A percentile compares a stretch with the other conserved stretches of the same genome.
Evolutionary conservation across 2,113 vertebrate genomes (phyloP).

Genomic region (Peucedramus taeniatus): DNA sequence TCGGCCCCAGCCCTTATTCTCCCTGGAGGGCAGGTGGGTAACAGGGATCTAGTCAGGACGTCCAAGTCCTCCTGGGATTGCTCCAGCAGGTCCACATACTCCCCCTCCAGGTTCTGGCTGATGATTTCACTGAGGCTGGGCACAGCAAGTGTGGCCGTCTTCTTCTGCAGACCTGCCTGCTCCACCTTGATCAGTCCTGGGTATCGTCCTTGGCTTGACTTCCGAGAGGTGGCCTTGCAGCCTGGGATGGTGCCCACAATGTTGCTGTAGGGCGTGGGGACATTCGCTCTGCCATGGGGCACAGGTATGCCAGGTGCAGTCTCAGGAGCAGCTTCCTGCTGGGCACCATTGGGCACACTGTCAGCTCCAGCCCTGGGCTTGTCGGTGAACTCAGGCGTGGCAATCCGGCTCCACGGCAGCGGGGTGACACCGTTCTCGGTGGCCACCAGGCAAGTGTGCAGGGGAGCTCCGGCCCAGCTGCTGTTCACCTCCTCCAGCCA

Average conservation of each 20-base stretch:
- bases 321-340: background rate
- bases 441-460: conserved; percentile 81
- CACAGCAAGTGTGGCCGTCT: conserved; percentile 49
- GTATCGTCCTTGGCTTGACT: conserved; percentile 57
- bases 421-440: conserved; percentile 76
- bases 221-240: conserved; percentile 66
- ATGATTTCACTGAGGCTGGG: conserved; percentile 70
- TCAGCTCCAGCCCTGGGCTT: conserved; percentile 13
- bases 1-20: fast-evolving
- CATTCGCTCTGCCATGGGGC: background rate
- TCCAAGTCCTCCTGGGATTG: conserved; percentile 66
- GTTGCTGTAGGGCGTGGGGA: background rate
- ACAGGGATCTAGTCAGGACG: background rate
- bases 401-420: conserved; percentile 81
- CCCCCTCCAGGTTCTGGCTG: conserved; percentile 78
- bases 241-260: conserved; percentile 21
- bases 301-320: background rate
- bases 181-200: conserved; percentile 73
- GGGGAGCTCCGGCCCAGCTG: conserved; percentile 56
- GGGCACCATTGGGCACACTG: background rate
- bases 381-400: conserved; percentile 79
- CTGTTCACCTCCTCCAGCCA: conserved; percentile 82
- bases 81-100: conserved; percentile 85
- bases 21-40: fast-evolving
- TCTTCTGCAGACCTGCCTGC: conserved; percentile 24